A percentile compares a stretch with the other conserved stretches of the same genome.
Evolutionary conservation across 2,888 invertebrate genomes (phyloP).

Genomic region (Eupithecia inturbata): DNA sequence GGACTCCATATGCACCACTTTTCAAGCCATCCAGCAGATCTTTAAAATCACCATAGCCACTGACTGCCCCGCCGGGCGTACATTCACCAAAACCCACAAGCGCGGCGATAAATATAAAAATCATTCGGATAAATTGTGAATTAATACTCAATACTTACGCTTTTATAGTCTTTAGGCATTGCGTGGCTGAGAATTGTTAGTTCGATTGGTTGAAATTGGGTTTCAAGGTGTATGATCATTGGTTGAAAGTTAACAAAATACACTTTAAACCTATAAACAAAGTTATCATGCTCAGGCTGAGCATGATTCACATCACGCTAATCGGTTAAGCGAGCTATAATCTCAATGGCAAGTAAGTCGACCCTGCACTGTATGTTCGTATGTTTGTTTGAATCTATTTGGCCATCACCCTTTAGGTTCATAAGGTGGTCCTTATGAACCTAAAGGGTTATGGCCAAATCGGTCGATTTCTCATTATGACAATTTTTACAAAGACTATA

Average conservation of each 20-base stretch:
- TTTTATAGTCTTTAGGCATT: not conserved
- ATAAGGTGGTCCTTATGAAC: not conserved
- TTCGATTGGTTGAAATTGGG: not conserved
- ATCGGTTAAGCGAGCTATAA: not conserved
- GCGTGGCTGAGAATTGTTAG: not conserved
- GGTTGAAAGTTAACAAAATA: not conserved
- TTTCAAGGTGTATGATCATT: not conserved
- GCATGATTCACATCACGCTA: not conserved
- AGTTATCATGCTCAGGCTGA: not conserved
- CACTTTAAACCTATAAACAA: not conserved
- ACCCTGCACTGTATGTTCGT: not conserved
- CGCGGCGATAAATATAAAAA: constrained; percentile 22
- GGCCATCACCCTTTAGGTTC: too few species aligned
- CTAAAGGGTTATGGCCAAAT: not conserved
- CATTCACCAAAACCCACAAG: constrained; percentile 16
- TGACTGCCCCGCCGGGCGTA: not conserved
- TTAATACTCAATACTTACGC: not conserved
- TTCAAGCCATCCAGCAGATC: constrained; percentile 3
- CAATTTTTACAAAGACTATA: not conserved
- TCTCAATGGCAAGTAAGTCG: not conserved
- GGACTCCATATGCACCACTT: not conserved
- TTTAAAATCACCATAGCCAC: constrained; percentile 13
- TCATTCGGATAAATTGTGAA: constrained; percentile 20
- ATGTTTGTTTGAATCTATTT: not conserved
- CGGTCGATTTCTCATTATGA: not conserved